phyloP scores from a whole-genome alignment of 2,888 invertebrate species.

The Pediacus dermestoides region DNA sequence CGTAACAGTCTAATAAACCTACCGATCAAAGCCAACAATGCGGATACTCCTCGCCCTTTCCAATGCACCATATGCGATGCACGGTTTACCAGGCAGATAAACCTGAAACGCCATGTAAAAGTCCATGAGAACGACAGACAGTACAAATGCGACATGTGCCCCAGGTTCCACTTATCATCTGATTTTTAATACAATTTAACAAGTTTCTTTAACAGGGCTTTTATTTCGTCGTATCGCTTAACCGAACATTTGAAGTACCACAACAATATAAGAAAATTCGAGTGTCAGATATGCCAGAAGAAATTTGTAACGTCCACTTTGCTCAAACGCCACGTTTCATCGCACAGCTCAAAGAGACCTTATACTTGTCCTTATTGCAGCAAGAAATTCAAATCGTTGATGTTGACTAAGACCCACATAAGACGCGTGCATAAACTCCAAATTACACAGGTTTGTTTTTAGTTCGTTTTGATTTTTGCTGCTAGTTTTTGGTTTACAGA shows the following conservation, averaged over 20 bases:
- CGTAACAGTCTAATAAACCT: no score
- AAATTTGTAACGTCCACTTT: constrained; percentile 43
- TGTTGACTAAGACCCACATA: constrained; percentile 64
- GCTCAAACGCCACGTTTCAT: constrained; percentile 45
- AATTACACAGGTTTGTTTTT: no score
- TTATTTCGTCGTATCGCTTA: constrained; percentile 34
- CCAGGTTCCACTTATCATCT: constrained; percentile 31
- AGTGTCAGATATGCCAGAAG: constrained; percentile 46
- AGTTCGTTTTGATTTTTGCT: no score
- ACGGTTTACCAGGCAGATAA: constrained; percentile 56
- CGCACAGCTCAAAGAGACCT: constrained; percentile 49
- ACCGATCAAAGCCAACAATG: background rate
- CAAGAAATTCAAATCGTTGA: constrained; percentile 57
- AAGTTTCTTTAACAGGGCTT: constrained; percentile 34
- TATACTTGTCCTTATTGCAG: constrained; percentile 61
- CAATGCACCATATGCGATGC: constrained; percentile 47
- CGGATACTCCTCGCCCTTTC: constrained; percentile 1
- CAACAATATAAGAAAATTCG: constrained; percentile 40
- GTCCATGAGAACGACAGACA: constrained; percentile 44
- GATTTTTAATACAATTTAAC: constrained; percentile 6
- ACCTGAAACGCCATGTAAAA: constrained; percentile 53
- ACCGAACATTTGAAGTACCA: constrained; percentile 44
- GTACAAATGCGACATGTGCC: constrained; percentile 44
- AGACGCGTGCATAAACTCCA: constrained; percentile 56
- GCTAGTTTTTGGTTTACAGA: constrained; percentile 1